These are phyloP conservation scores for Neotragus moschatus DNA, from an alignment of 2,113 vertebrate genomes.

Conservation along the genomic window DNA sequence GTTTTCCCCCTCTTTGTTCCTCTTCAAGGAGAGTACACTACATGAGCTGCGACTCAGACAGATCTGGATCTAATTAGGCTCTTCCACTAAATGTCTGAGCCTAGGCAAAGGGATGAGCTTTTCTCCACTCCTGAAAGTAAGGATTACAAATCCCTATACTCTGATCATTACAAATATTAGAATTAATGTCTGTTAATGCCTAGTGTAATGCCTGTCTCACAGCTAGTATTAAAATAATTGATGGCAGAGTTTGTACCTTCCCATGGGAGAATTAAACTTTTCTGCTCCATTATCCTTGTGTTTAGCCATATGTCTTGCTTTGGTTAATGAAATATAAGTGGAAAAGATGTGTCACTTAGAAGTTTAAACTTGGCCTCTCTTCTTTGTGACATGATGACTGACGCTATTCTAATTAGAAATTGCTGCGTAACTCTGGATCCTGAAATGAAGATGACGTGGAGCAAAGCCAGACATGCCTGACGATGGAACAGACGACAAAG, in stretches of 20 bases:
- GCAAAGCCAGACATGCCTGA: not conserved
- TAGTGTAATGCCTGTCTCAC: not conserved
- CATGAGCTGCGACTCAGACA: not conserved
- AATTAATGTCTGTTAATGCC: not conserved
- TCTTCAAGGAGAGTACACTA: not conserved
- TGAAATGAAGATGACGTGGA: not conserved
- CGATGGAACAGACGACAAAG: not conserved
- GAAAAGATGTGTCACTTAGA: not conserved
- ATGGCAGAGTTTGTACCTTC: not conserved
- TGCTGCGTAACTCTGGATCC: not conserved
- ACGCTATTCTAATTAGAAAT: not conserved
- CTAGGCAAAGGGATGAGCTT: not conserved
- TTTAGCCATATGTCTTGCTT: not conserved
- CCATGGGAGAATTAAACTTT: not conserved
- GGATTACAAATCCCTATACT: not conserved
- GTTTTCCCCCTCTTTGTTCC: accelerated
- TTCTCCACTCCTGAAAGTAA: not conserved
- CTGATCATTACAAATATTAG: not conserved
- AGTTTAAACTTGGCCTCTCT: not conserved
- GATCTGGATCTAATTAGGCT: not conserved
- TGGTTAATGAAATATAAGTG: not conserved
- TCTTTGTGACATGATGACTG: not conserved
- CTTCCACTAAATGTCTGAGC: not conserved
- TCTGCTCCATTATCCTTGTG: not conserved
- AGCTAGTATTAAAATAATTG: not conserved